Conservation (phyloP, 2,888 invertebrate genomes). For the Tortrix viridana region DNA sequence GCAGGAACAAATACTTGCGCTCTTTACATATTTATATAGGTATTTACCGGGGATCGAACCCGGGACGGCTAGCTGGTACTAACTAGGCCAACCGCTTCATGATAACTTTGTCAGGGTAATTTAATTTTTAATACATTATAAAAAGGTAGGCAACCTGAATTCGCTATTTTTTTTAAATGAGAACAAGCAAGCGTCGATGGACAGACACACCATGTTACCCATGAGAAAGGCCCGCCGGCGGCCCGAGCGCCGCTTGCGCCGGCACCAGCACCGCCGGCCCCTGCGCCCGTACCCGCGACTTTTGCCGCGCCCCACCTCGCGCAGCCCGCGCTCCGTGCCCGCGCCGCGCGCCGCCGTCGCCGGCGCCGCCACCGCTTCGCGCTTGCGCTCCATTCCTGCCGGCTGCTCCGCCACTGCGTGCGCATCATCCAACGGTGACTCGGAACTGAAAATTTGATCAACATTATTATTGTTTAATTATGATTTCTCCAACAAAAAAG, state of each 20-base stretch:
- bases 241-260: conserved; percentile 75
- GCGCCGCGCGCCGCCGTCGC: conserved; percentile 47
- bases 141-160: no score
- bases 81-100: no score
- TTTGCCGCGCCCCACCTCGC: conserved; percentile 65
- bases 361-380: conserved; percentile 47
- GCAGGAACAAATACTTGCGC: no score
- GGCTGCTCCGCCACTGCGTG: conserved; percentile 78
- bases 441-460: conserved; percentile 56
- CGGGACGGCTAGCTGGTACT: no score
- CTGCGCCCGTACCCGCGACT: conserved; percentile 72
- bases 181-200: conserved; percentile 66
- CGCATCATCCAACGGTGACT: conserved; percentile 70
- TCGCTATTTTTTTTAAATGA: conserved; percentile 39
- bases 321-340: conserved; percentile 51
- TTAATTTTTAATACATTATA: no score
- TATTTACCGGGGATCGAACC: no score
- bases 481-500: no score
- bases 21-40: no score
- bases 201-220: conserved; percentile 83
- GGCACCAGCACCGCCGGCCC: conserved; percentile 74
- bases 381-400: conserved; percentile 55
- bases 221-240: conserved; percentile 75
- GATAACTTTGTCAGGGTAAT: no score
- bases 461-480: no score